Base-by-base conservation (phyloP, 2,888 invertebrate species). In the Neoascia interrupta region DNA sequence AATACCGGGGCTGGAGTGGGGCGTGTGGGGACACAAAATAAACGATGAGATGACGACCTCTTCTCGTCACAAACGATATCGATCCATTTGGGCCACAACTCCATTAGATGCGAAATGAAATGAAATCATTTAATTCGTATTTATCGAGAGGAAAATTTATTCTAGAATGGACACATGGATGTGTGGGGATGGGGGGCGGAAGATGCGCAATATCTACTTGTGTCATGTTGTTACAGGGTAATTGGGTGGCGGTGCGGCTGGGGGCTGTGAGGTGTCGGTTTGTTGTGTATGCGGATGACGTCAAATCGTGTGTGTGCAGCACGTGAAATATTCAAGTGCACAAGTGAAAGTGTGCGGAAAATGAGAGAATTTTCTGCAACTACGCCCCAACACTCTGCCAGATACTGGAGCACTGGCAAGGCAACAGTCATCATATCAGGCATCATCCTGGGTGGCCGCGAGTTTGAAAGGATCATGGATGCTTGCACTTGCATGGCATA, bases 281-380 rank as follows among this genome's bases (percentile, higher is more conserved):
- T n/a, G n/a, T n/a, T 41, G 56, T 43, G 49, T 56, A 15, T 73
- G 56, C 41, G 58, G 49, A 58, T 64, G 72, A 45, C 37, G 53
- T 66, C 51, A 66, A 64, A 66, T 66, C 28, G 58, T 74, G 66
- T 60, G 66, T 53, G 47, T 74, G 73, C n/a, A n/a, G n/a, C 73
- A 66, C 58, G 66, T 74, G 66, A 60, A 66, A 66, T 53, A 60
- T 74, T 74, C 73, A 74, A 74, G 73, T 74, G 66, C 73, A 74
- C 37, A 66, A 74, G 73, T 74, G 73, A 74, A 74, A 74, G 73
- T 74, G 53, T 74, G 73, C 53, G 66, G 66, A 74, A 74, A 74
- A 74, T 58, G 58, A 60, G 66, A 51, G 58, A 74, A 63, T 63
- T 70, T 53, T 63, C 39, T 47, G 23, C 53, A 45, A 49, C 34